Conservation (phyloP, 2,113 vertebrate genomes). For the Catharus bicknelli region DNA sequence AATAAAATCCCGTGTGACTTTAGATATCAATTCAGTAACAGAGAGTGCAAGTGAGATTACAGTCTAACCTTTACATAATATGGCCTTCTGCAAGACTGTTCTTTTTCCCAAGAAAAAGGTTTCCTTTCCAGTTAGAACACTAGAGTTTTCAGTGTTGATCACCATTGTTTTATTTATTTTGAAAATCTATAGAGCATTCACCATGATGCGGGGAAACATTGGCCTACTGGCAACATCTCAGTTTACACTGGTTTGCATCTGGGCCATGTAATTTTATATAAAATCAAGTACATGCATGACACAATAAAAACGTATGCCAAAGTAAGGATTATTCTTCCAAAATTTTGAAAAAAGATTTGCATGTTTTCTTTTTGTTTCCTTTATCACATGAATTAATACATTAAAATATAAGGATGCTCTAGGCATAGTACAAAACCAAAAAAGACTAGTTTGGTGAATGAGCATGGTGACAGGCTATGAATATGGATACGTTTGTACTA, state of each 20-base stretch:
- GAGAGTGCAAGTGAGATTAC: background rate
- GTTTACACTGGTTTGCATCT: background rate
- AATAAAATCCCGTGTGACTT: conserved; percentile 9
- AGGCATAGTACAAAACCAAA: background rate
- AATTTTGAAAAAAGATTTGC: background rate
- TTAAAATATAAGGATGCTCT: background rate
- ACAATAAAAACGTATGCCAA: background rate
- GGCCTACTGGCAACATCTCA: background rate
- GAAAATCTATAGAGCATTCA: background rate
- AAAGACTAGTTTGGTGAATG: conserved; percentile 33
- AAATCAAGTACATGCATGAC: background rate
- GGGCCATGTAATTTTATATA: background rate
- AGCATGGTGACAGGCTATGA: conserved; percentile 5
- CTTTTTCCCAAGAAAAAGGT: background rate
- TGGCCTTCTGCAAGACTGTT: background rate
- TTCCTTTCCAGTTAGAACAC: background rate
- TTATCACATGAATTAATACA: background rate
- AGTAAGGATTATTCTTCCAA: background rate
- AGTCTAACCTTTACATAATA: background rate
- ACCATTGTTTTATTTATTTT: background rate
- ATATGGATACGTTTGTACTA: conserved; percentile 12
- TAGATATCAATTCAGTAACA: background rate
- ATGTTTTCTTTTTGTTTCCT: background rate
- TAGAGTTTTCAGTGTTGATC: background rate
- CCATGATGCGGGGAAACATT: background rate